Conservation (phyloP, 2,888 invertebrate species). For the Catocala sponsa region DNA sequence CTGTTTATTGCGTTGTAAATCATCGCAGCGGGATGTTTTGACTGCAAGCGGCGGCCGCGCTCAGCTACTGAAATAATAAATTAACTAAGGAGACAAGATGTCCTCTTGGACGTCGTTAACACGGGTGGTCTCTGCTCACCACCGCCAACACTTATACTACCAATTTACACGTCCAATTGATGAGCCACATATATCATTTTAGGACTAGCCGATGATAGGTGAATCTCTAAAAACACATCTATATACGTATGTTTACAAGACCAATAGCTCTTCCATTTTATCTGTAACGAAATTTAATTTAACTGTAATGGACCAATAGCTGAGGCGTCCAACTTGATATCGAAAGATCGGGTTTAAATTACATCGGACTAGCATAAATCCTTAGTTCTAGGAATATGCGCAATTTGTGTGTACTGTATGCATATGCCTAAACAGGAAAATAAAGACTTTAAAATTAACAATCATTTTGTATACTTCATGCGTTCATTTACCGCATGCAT, state of each 20-base stretch:
- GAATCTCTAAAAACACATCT: conserved; percentile 12
- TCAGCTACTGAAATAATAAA: conserved; percentile 85
- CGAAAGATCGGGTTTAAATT: too few species aligned
- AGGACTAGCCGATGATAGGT: conserved; percentile 33
- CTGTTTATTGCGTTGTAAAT: conserved; percentile 84
- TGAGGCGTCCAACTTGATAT: too few species aligned
- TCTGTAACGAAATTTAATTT: too few species aligned
- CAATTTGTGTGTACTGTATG: too few species aligned
- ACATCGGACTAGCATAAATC: too few species aligned
- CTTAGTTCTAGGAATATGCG: too few species aligned
- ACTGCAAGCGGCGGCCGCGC: conserved; percentile 69
- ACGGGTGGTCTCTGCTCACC: conserved; percentile 77
- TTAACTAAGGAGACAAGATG: conserved; percentile 79
- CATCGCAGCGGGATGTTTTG: conserved; percentile 85
- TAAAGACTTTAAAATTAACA: too few species aligned
- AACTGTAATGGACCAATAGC: too few species aligned
- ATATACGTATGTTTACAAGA: conserved; percentile 11
- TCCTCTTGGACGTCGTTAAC: conserved; percentile 72
- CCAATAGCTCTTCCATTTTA: neutral
- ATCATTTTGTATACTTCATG: too few species aligned
- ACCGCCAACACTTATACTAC: conserved; percentile 57
- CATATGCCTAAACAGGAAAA: too few species aligned
- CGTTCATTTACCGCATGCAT: too few species aligned
- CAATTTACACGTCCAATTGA: conserved; percentile 64
- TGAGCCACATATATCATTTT: conserved; percentile 41